Evolutionary conservation across 2,797 vertebrate genomes (phyloP).

Genomic region (Sparus aurata): DNA sequence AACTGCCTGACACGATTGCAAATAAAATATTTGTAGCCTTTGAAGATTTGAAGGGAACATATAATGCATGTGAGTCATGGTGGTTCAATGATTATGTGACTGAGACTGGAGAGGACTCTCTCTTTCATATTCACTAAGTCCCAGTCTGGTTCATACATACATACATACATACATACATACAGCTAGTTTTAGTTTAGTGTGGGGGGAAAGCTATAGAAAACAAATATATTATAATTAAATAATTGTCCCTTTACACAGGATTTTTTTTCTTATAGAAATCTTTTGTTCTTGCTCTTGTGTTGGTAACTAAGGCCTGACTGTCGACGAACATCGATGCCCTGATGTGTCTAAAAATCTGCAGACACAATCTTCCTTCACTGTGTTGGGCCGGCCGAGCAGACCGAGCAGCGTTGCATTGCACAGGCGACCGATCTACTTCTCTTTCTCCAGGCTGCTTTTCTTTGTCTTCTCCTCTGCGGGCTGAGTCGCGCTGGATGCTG

Average conservation of each 20-base stretch:
- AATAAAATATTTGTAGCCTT: constrained; percentile 12
- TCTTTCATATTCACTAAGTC: constrained; percentile 17
- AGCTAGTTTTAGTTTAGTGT: constrained; percentile 34
- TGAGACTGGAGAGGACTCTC: constrained; percentile 27
- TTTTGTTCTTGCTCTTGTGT: constrained; percentile 46
- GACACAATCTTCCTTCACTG: constrained; percentile 71
- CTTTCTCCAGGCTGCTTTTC: constrained; percentile 68
- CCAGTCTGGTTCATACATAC: constrained; percentile 21
- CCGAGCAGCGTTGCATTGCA: constrained; percentile 52
- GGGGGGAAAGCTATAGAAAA: constrained; percentile 50
- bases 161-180: constrained; percentile 13
- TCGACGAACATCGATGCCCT: constrained; percentile 67
- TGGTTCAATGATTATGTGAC: constrained; percentile 32
- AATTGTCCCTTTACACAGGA: constrained; percentile 33
- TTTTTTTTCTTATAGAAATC: constrained; percentile 52
- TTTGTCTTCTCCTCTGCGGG: constrained; percentile 68
- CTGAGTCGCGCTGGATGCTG: constrained; percentile 59
- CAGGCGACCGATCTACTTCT: constrained; percentile 66
- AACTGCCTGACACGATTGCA: constrained; percentile 5
- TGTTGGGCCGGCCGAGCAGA: constrained; percentile 63
- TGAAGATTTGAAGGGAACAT: constrained; percentile 27
- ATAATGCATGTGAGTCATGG: constrained; percentile 15
- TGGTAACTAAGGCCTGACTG: constrained; percentile 73
- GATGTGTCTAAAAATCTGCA: constrained; percentile 70
- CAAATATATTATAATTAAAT: constrained; percentile 35